Evolutionary conservation across 2,888 invertebrate species (phyloP).

Genomic region (Formica aserva): DNA sequence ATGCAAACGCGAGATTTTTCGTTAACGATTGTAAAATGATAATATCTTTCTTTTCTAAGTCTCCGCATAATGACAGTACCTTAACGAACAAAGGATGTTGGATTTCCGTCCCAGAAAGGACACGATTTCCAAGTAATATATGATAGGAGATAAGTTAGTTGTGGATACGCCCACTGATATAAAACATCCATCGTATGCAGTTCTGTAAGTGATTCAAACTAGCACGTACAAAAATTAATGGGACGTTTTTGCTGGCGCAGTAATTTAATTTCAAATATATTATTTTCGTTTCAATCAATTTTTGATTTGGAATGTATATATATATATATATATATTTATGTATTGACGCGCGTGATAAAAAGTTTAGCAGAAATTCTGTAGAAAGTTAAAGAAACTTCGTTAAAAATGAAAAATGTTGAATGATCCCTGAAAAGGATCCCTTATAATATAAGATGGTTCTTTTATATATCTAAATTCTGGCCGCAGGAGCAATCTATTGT

Average conservation of each 20-base stretch:
- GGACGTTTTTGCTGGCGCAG: not conserved
- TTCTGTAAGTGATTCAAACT: conserved; percentile 28
- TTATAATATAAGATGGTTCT: not conserved
- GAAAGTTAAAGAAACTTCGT: not conserved
- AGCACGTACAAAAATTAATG: conserved; percentile 7
- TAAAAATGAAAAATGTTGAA: not conserved
- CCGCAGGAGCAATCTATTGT: not conserved
- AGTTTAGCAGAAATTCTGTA: not conserved
- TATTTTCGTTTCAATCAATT: not conserved
- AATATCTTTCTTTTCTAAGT: not conserved
- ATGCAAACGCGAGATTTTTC: not conserved
- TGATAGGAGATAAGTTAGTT: conserved; percentile 62
- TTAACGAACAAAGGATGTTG: conserved; percentile 59
- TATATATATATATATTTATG: not conserved
- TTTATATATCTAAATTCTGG: not conserved
- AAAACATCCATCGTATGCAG: conserved; percentile 18
- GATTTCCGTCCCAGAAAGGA: conserved; percentile 64
- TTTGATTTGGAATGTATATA: not conserved
- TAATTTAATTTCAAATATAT: conserved; percentile 12
- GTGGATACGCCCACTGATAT: conserved; percentile 57
- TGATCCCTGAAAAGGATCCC: not conserved
- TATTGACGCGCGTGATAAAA: not conserved
- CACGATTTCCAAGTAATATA: conserved; percentile 52
- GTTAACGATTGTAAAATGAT: not conserved
- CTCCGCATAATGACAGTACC: not conserved